A percentile compares a stretch with the other conserved stretches of the same genome.
phyloP scores from a whole-genome alignment of 2,113 vertebrate genomes.

The Butastur rufipennis region DNA sequence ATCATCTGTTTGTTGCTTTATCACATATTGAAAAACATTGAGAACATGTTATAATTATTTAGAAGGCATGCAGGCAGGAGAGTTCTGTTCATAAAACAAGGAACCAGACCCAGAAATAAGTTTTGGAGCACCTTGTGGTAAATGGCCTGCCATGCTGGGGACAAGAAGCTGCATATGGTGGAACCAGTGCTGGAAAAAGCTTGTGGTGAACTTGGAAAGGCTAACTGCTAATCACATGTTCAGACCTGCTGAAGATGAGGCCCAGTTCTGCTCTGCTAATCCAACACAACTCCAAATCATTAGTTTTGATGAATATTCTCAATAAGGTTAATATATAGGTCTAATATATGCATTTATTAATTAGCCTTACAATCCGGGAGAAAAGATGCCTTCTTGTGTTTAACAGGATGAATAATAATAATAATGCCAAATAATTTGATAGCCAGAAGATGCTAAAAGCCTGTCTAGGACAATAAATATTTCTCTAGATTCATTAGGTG shows the following conservation, averaged over 20 bases:
- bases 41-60: background rate
- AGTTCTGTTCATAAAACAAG: background rate
- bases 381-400: constrained; percentile 24
- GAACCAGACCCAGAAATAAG: background rate
- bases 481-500: constrained; percentile 20
- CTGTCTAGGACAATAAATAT: background rate
- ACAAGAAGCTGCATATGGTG: background rate
- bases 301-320: background rate
- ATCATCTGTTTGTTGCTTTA: background rate
- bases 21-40: background rate
- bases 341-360: background rate
- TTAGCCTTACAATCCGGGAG: constrained; percentile 18
- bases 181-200: background rate
- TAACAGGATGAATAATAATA: constrained; percentile 9
- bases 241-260: background rate
- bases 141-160: background rate
- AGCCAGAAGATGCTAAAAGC: constrained; percentile 28
- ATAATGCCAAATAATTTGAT: constrained; percentile 31
- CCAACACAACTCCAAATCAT: background rate
- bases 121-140: background rate
- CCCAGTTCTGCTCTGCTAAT: background rate
- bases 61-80: background rate
- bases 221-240: background rate
- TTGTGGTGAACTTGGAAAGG: background rate
- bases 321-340: background rate